phyloP scores from a whole-genome alignment of 2,888 invertebrate species.

The Drosophila fungiperda region DNA sequence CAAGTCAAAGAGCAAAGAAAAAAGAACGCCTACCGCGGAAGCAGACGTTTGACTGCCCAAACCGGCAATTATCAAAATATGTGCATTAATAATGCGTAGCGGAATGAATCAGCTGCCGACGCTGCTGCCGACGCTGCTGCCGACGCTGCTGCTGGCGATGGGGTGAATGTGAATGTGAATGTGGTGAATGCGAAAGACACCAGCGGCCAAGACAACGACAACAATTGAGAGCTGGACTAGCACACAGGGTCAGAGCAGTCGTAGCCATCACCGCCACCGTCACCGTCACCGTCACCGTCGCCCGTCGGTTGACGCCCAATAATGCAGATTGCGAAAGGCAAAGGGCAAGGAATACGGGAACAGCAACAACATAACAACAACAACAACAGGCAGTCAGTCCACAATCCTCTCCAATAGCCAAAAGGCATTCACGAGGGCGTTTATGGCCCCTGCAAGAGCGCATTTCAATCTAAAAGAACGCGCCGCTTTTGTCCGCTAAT shows the following conservation, averaged over 20 bases:
- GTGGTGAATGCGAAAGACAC: slow-evolving; percentile 51
- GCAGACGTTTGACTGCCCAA: slow-evolving; percentile 76
- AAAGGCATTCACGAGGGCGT: slow-evolving; percentile 66
- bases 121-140: slow-evolving; percentile 36
- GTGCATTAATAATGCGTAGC: slow-evolving; percentile 79
- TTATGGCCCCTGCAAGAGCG: slow-evolving; percentile 48
- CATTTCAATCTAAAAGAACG: slow-evolving; percentile 66
- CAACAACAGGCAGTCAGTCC: slow-evolving; percentile 29
- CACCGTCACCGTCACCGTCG: slow-evolving; percentile 6
- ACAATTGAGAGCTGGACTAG: slow-evolving; percentile 46
- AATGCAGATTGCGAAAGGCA: slow-evolving; percentile 66
- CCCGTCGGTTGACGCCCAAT: slow-evolving; percentile 64
- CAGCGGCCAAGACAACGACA: slow-evolving; percentile 37
- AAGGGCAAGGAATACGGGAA: slow-evolving; percentile 38
- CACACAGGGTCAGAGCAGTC: slow-evolving; percentile 48
- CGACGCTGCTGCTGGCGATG: slow-evolving; percentile 42
- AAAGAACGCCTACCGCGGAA: slow-evolving; percentile 77
- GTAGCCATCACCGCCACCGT: slow-evolving; percentile 25
- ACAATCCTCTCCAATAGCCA: slow-evolving; percentile 25
- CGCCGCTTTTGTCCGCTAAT: slow-evolving; percentile 68
- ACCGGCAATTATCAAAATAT: slow-evolving; percentile 84
- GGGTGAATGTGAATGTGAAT: slow-evolving; percentile 45
- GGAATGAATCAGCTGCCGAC: slow-evolving; percentile 79
- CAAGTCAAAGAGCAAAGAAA: slow-evolving; percentile 61
- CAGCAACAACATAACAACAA: slow-evolving; percentile 44